Percentiles rank a stretch among this genome's conserved stretches.
Evolutionary conservation across 2,888 invertebrate species (phyloP).

Genomic region (Lithophane leautieri): DNA sequence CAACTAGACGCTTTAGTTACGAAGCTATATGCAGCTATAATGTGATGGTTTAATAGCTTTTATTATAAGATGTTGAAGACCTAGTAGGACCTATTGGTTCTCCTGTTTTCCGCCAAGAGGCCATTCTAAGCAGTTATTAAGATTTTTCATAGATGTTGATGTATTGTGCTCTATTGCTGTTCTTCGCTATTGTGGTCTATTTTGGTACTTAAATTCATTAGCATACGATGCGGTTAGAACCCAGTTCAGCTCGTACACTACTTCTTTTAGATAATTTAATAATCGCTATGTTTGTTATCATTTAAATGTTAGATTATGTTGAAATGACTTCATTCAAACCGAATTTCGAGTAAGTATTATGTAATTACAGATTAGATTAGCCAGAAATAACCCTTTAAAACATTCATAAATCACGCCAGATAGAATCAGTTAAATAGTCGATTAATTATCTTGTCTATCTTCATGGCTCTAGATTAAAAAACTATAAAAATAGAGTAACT

Average conservation of each 20-base stretch:
- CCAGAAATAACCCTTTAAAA: conserved; percentile 13
- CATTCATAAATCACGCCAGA: conserved; percentile 23
- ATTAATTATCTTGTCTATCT: conserved; percentile 34
- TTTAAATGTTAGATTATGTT: background rate
- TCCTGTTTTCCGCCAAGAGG: background rate
- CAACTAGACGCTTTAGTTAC: conserved; percentile 42
- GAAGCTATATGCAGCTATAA: conserved; percentile 12
- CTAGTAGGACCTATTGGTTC: background rate
- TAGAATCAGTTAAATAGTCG: conserved; percentile 4
- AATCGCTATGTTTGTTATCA: background rate
- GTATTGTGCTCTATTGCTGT: background rate
- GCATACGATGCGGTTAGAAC: background rate
- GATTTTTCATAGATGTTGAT: background rate
- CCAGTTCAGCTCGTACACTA: background rate
- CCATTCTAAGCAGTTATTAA: background rate
- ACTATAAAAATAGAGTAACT: conserved; percentile 13
- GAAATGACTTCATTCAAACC: background rate
- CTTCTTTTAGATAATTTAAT: background rate
- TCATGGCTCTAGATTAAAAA: conserved; percentile 31
- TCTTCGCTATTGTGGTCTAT: background rate
- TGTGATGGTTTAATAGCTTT: conserved; percentile 19
- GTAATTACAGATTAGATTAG: background rate
- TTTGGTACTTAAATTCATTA: background rate
- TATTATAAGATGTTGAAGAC: conserved; percentile 12
- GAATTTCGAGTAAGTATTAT: background rate